Base-by-base conservation (phyloP, 2,113 vertebrate genomes). In the Phycodurus eques region DNA sequence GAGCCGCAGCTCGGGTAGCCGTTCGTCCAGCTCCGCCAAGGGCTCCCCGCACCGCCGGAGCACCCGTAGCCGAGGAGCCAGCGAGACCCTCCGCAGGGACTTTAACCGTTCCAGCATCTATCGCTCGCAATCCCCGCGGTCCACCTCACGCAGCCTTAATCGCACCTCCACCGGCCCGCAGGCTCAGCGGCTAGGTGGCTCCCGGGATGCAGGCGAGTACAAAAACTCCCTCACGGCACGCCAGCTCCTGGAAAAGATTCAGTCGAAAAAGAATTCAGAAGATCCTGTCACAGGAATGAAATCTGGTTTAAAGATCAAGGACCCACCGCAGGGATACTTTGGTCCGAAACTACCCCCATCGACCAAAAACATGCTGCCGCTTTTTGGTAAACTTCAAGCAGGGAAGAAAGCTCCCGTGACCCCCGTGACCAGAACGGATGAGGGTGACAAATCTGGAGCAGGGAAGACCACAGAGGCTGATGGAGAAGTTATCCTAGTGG, bases 271-370 rank as follows among this genome's bases (percentile, higher is more conserved):
- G 78, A 68, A 84, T 22, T 94, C 94, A 0, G 94, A 95, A 51
- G 86, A 94, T 83, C 82, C 89, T 65, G 49, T 83, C 10, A 81
- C 92, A 8, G 75, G 91, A 60, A 83, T 91, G 66, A 99, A 98
- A 83, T 86, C 93, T 35, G 97, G 96, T 17, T 84, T 92, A 70
- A 99, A 98, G 80, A 94, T 98, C 75, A 99, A 99, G 78, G 96
- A 99, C 79, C 98, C 98, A 46, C 98, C 98, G 10, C 96, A 96
- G 86, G 97, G 98, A 42, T 99, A 97, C 86, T 99, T 99, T 63
- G 98, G 98, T 53, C 98, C 98, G 0, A 99, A 97, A 80, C 93
- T 99, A 2, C 98, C 98, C 44, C 98, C 98, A 4, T 85, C 93
- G 6, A 89, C 78, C 89, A 98, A 98, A 90, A 92, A 94, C 0